phyloP scores from a whole-genome alignment of 2,113 vertebrate species.

The Muntiacus muntjak region DNA sequence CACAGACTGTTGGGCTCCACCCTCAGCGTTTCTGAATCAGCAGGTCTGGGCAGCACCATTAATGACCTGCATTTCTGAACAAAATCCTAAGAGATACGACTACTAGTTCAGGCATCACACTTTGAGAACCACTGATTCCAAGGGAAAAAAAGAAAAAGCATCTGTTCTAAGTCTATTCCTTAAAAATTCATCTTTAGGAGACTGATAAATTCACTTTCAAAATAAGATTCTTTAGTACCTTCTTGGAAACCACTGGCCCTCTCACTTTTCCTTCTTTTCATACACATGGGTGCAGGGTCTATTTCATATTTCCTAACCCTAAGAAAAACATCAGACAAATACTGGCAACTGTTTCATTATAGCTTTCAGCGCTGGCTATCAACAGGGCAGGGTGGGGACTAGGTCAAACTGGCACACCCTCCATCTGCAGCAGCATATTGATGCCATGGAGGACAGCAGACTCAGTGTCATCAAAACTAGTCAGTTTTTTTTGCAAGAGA shows the following conservation, averaged over 20 bases:
- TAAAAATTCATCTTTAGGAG: neutral
- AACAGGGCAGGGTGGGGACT: neutral
- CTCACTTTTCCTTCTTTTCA: neutral
- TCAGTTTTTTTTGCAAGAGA: neutral
- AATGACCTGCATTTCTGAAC: neutral
- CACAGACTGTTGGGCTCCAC: no score
- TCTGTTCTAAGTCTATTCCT: neutral
- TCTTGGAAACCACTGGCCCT: neutral
- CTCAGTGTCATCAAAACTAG: neutral
- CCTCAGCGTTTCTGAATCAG: neutral
- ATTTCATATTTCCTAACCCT: neutral
- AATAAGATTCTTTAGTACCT: neutral
- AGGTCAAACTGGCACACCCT: neutral
- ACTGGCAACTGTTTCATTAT: neutral
- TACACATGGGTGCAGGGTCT: neutral
- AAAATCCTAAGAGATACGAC: neutral
- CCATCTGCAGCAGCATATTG: accelerated
- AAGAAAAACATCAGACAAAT: neutral
- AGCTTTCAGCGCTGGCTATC: neutral
- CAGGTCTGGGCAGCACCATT: neutral
- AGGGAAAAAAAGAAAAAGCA: neutral
- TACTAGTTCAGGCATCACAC: neutral
- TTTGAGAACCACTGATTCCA: neutral
- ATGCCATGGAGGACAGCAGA: neutral
- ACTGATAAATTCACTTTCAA: neutral